These are phyloP conservation scores for Galeopterus variegatus DNA, from an alignment of 2,113 vertebrate genomes.

Conservation along the genomic window DNA sequence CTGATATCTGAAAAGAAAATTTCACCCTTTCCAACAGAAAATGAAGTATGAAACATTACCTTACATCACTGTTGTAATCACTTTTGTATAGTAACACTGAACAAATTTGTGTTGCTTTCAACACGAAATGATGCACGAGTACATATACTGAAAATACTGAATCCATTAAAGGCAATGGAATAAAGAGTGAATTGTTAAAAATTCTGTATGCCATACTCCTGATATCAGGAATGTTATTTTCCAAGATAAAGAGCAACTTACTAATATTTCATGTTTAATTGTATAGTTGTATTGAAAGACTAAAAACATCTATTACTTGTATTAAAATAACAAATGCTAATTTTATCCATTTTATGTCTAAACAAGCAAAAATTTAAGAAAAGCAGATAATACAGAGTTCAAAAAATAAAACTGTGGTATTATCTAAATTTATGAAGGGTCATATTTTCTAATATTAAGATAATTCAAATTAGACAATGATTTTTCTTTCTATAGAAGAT, in stretches of 20 bases:
- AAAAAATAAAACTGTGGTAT: not conserved
- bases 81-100: not conserved
- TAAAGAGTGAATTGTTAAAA: not conserved
- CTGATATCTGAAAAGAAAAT: not conserved
- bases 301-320: too few relatives aligned
- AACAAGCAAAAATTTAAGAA: not conserved
- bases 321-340: not conserved
- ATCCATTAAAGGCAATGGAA: not conserved
- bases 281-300: not conserved
- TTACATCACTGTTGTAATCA: not conserved
- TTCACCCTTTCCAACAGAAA: not conserved
- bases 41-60: not conserved
- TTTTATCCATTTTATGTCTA: not conserved
- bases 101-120: not conserved
- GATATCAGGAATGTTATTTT: not conserved
- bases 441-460: not conserved
- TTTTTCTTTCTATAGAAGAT: not conserved
- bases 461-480: not conserved
- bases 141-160: not conserved
- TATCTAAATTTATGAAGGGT: not conserved
- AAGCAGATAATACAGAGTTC: not conserved
- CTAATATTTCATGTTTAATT: not conserved
- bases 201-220: not conserved
- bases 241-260: not conserved
- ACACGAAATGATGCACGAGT: not conserved